Percentiles rank a stretch among this genome's conserved stretches.
Conservation (phyloP, 1,140 invertebrate genomes). For the Pseudomyrmex dendroicus region DNA sequence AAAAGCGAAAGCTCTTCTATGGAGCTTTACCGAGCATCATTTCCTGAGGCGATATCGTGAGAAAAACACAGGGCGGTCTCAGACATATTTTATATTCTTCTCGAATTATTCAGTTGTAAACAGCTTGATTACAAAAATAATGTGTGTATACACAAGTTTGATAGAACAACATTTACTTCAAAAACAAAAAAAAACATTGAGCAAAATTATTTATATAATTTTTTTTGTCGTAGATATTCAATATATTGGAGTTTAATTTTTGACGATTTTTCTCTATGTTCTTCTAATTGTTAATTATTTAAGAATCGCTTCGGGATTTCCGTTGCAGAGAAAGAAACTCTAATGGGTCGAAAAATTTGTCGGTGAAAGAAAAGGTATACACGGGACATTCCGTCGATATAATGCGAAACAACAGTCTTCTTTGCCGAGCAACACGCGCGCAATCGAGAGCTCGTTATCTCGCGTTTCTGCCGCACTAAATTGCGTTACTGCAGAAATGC, state of each 20-base stretch:
- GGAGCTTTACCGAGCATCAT: background rate
- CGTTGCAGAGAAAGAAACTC: background rate
- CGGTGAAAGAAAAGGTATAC: background rate
- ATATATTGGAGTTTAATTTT: background rate
- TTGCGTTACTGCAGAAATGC: constrained; percentile 19
- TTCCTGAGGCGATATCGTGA: background rate
- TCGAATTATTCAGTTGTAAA: constrained; percentile 1
- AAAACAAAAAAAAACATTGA: constrained; percentile 5
- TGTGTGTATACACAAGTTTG: background rate
- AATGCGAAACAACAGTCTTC: constrained; percentile 21
- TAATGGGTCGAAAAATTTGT: background rate
- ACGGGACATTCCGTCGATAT: background rate
- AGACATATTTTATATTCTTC: constrained; percentile 2
- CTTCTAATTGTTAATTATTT: background rate
- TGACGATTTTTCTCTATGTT: too few relatives aligned
- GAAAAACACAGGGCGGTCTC: background rate
- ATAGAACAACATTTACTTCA: background rate
- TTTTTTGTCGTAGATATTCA: too few relatives aligned
- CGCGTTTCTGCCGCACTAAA: constrained; percentile 24
- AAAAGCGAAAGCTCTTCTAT: constrained; percentile 20
- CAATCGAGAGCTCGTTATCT: constrained; percentile 33
- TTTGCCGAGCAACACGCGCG: background rate
- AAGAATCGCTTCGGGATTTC: background rate
- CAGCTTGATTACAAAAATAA: background rate
- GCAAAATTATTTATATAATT: too few relatives aligned